phyloP scores from a whole-genome alignment of 1,140 invertebrate species.

The Pteromalus puparum region DNA sequence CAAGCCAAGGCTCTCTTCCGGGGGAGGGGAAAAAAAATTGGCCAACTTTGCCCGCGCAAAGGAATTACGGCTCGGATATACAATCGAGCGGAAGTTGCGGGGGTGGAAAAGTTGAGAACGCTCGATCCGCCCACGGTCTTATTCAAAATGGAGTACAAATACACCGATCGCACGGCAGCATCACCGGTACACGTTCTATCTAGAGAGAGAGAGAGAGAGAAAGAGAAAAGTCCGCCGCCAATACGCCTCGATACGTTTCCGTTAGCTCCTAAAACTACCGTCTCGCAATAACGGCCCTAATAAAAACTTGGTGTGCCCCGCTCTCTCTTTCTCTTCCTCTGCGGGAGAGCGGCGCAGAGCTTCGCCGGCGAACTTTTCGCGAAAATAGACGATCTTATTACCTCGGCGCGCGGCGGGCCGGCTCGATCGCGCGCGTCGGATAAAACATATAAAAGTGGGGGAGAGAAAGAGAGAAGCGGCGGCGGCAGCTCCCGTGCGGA shows the following conservation, averaged over 20 bases:
- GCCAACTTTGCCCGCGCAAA: neutral
- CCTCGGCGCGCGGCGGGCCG: neutral
- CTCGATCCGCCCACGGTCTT: neutral
- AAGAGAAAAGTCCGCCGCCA: neutral
- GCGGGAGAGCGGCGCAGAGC: neutral
- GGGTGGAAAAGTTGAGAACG: neutral
- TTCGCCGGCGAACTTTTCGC: conserved; percentile 25
- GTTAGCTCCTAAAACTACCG: conserved; percentile 20
- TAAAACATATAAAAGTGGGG: conserved; percentile 27
- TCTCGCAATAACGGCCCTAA: conserved; percentile 38
- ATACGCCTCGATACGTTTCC: conserved; percentile 35
- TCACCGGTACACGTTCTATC: neutral
- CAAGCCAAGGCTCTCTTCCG: neutral
- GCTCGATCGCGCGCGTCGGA: neutral
- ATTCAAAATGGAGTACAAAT: conserved; percentile 18
- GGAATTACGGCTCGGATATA: neutral
- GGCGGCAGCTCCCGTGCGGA: neutral
- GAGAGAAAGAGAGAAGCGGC: neutral
- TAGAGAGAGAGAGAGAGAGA: neutral
- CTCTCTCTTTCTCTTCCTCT: neutral
- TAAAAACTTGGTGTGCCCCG: conserved; percentile 40
- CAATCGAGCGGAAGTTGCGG: neutral
- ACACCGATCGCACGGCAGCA: neutral
- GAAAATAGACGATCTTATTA: conserved; percentile 43
- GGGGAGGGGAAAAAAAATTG: neutral